Base-by-base conservation (phyloP, 2,888 invertebrate species). In the Candidula unifasciata region DNA sequence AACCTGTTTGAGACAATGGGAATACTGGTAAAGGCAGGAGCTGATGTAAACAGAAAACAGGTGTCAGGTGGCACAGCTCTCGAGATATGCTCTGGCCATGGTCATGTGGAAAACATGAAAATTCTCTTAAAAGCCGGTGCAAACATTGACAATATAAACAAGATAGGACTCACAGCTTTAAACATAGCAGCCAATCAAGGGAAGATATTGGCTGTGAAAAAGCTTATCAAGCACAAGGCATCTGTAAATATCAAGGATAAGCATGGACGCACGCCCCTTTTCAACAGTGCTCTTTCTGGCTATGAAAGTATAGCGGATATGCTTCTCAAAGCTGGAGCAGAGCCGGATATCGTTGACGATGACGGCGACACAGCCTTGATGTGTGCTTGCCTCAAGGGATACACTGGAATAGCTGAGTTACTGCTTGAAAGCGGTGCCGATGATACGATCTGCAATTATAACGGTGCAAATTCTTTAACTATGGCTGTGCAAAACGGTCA, bases 21-120 rank as follows among this genome's bases (percentile, higher is more conserved):
- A 37, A 3, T 74, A 13, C 44, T 82, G 3, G 52, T 74, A 54
- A 33, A 74, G 16, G 16, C 74, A 27, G 74, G 64, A 13, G 82
- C 82, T 74, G 64, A 82, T 44, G 82, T 82, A 18, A 73, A 82
- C n/a, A 35, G 44, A 57, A 60, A 64, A 13, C 82, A 82, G 21
- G 60, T 74, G 3, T 82, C 82, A 35, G 82, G 82, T 73, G 82
- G 82, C 10, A 82, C 82, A 64, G 82, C 82, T 30, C 74, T 82
- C 13, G 74, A 82, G 33, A 82, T 82, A 57, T 27, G 37, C 44
- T 74, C 82, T 27, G 74, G 64, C 0, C 82, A 82, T 82, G 82
- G 82, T 13, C 82, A 82, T 52, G 27, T 82, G 37, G 74, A 82
- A 52, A 73, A 74, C 33, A 24, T 82, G 10, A 82, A 82, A 52